phyloP scores from a whole-genome alignment of 2,888 invertebrate genomes.

The Tinea pellionella region DNA sequence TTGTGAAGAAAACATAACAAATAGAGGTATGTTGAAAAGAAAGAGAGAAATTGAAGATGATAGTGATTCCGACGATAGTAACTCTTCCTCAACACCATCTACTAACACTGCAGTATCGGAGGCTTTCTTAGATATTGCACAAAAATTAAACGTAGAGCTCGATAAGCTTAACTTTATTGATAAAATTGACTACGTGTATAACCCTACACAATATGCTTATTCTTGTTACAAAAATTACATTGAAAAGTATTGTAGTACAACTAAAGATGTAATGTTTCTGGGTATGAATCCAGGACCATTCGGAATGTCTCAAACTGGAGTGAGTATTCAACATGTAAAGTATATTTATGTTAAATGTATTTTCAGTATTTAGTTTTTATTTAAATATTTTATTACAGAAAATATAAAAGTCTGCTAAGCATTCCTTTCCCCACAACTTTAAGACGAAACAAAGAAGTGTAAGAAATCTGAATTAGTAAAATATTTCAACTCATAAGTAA shows the following conservation, averaged over 20 bases:
- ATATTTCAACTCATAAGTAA: not conserved
- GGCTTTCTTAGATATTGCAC: conserved; percentile 39
- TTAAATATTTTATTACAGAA: not conserved
- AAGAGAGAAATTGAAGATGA: not conserved
- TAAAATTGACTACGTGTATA: conserved; percentile 79
- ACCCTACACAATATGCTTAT: conserved; percentile 87
- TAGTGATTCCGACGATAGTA: not conserved
- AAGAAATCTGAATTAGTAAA: not conserved
- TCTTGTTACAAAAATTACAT: conserved; percentile 82
- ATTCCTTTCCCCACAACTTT: not conserved
- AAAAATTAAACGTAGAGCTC: conserved; percentile 53
- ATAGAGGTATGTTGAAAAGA: not conserved
- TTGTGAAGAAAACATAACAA: no score
- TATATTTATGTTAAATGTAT: not conserved
- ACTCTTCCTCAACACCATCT: not conserved
- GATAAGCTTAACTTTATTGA: conserved; percentile 54
- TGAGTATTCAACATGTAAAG: not conserved
- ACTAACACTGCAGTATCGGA: conserved; percentile 20
- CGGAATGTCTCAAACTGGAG: conserved; percentile 95
- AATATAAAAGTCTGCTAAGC: not conserved
- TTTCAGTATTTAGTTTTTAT: not conserved
- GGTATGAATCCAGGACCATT: conserved; percentile 98
- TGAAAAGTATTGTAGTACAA: conserved; percentile 72
- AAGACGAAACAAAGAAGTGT: not conserved
- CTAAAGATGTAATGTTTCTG: conserved; percentile 82